Evolutionary conservation across 2,113 vertebrate genomes (phyloP), one percentile per base, ranked within the genome.

Genomic region (Abramis brama): DNA sequence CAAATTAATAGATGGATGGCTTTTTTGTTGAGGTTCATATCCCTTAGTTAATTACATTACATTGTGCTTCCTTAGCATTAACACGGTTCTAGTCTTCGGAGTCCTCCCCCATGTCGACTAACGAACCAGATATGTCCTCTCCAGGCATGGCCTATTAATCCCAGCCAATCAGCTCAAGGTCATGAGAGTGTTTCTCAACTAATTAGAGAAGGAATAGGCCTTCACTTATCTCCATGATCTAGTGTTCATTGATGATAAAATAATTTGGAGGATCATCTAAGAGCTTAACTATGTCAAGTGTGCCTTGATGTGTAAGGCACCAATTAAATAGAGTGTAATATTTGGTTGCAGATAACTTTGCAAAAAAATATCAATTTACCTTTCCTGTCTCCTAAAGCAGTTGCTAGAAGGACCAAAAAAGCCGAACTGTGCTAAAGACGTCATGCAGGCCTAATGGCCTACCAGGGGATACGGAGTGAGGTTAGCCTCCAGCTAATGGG

Each of bases 121-220:
- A 62, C 23, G 75, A 73, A 47, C 83, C 86, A 75, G 57, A 74
- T 25, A n/a, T 19, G 82, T 66, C 86, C 45, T 75, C 68, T 83
- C 33, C 36, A 79, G 85, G 68, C 45, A 66, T 66, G 19, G 27
- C 55, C 57, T 59, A 86, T 89, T 87, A 88, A 89, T 90, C 89
- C 73, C 36, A 47, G 23, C 81, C 84, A 87, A 85, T 88, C 82
- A 87, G 66, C 55, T 87, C 84, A 86, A 87, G 89, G 85, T 90
- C 82, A 76, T 50, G 68, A 57, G 47, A 70, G 43, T 27, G 47
- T 13, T 57, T 27, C n/a, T 33, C 23, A 7, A 55, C 33, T 77
- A 70, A 85, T 83, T 74, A 27, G 85, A 76, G 75, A 45, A 79
- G 19, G 33, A 47, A n/a, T 57, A 55, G 33, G 19, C 6, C 9